A percentile compares a stretch with the other conserved stretches of the same genome.
Evolutionary conservation across 2,888 invertebrate genomes (phyloP).

Genomic region (Callimorpha dominula): DNA sequence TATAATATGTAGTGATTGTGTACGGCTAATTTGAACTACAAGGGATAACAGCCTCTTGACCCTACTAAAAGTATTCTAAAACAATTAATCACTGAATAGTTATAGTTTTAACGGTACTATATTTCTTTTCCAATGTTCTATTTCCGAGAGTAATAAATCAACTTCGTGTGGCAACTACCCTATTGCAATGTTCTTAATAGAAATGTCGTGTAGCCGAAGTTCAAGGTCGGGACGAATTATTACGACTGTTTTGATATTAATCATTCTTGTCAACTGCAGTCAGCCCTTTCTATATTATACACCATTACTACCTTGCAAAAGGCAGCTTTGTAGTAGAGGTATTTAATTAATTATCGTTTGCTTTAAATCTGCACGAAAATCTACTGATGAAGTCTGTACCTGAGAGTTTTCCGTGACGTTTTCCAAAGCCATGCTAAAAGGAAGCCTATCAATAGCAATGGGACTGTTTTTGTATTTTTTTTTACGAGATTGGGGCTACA

Average conservation of each 20-base stretch:
- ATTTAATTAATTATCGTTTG: neutral
- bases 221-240: constrained; percentile 17
- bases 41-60: neutral
- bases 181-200: constrained; percentile 16
- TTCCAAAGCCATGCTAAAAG: neutral
- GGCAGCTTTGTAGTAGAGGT: neutral
- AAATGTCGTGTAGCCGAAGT: constrained; percentile 13
- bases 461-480: too few species aligned
- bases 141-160: constrained; percentile 11
- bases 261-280: constrained; percentile 18
- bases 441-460: neutral
- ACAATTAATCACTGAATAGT: constrained; percentile 3
- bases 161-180: constrained; percentile 2
- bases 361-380: neutral
- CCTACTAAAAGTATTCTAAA: neutral
- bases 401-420: neutral
- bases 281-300: constrained; percentile 2
- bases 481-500: neutral
- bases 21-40: too few species aligned
- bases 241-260: constrained; percentile 19
- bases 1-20: too few species aligned
- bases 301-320: constrained; percentile 5
- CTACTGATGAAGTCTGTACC: neutral
- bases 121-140: constrained; percentile 15
- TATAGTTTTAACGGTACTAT: constrained; percentile 5